Conservation (phyloP, 2,797 vertebrate species). For the Thamnophis elegans region DNA sequence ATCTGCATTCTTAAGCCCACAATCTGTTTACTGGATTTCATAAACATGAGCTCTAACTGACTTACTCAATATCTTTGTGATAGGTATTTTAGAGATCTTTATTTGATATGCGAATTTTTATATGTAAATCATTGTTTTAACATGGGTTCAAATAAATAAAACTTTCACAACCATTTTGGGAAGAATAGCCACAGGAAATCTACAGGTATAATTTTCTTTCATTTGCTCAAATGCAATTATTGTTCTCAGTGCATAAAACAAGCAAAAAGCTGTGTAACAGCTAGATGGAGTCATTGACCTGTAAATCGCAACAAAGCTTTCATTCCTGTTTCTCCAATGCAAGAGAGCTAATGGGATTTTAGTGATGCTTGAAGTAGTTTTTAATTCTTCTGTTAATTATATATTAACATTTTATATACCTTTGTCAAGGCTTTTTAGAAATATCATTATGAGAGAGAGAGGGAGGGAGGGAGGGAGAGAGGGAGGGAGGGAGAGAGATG, state of each 20-base stretch:
- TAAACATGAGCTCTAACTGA: not conserved
- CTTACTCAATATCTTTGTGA: not conserved
- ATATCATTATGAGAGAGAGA: not conserved
- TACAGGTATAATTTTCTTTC: not conserved
- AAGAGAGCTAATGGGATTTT: not conserved
- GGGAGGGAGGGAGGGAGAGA: no score
- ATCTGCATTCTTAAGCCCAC: not conserved
- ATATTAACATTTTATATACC: not conserved
- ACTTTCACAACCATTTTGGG: not conserved
- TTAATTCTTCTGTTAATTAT: not conserved
- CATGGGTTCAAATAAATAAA: not conserved
- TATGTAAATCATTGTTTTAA: not conserved
- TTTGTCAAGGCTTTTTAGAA: not conserved
- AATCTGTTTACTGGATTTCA: not conserved
- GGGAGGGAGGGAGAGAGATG: not conserved
- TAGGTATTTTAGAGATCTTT: not conserved
- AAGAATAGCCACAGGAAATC: not conserved
- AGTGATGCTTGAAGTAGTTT: not conserved
- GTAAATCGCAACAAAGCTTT: conserved; percentile 6
- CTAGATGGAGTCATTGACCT: conserved; percentile 61
- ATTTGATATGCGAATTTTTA: not conserved
- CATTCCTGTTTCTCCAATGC: not conserved
- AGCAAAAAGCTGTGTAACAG: conserved; percentile 36
- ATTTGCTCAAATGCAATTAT: not conserved
- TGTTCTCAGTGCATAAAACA: not conserved